Percentiles rank a stretch among this genome's conserved stretches.
These are phyloP conservation scores for Apus apus DNA, from an alignment of 2,113 vertebrate genomes.

Conservation along the genomic window DNA sequence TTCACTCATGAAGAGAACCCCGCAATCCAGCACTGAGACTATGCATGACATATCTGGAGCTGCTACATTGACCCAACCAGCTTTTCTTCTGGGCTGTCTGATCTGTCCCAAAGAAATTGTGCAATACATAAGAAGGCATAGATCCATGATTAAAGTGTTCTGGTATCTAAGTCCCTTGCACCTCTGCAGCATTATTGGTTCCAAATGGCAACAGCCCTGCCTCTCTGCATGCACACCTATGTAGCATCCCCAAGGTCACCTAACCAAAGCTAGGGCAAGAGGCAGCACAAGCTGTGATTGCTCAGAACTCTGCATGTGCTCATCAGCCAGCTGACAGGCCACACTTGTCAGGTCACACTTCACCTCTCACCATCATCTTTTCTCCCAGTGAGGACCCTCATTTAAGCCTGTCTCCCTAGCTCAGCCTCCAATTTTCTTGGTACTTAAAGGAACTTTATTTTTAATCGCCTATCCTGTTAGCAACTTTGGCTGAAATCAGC, in stretches of 20 bases:
- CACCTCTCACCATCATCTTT: not conserved
- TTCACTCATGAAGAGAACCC: not conserved
- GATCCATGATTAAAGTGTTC: not conserved
- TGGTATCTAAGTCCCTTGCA: not conserved
- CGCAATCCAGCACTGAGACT: not conserved
- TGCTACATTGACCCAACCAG: rapidly evolving
- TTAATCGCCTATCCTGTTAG: not conserved
- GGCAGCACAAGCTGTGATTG: not conserved
- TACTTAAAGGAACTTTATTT: not conserved
- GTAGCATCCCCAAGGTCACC: not conserved
- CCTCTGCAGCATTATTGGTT: not conserved
- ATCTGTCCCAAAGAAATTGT: not conserved
- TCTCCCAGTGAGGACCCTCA: not conserved
- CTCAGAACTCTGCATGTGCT: not conserved
- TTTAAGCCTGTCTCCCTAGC: not conserved
- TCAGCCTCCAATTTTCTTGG: not conserved
- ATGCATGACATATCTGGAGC: not conserved
- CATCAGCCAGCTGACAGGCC: not conserved
- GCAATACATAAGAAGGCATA: not conserved
- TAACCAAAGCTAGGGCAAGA: not conserved
- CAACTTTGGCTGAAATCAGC: not conserved
- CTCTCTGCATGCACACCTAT: rapidly evolving
- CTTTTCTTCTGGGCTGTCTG: not conserved
- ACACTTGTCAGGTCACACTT: not conserved
- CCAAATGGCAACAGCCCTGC: not conserved